Percentiles rank a stretch among this genome's conserved stretches.
phyloP scores from a whole-genome alignment of 2,888 invertebrate genomes.

The Eugnorisma glareosa region DNA sequence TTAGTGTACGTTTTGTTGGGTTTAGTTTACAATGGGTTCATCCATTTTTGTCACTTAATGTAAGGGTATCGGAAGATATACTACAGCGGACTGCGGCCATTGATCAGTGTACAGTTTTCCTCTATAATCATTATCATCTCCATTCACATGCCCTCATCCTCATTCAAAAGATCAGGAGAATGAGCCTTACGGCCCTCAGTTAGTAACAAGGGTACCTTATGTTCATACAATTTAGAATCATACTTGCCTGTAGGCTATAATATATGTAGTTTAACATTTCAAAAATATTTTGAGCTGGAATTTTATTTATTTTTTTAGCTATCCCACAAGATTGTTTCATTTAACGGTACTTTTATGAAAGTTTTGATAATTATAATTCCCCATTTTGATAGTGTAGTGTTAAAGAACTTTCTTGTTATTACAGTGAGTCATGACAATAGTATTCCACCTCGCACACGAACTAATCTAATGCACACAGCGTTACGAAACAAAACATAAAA shows the following conservation, averaged over 20 bases:
- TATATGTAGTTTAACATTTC: neutral
- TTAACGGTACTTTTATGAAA: neutral
- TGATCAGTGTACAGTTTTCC: neutral
- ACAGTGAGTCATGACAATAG: constrained; percentile 18
- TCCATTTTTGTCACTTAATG: neutral
- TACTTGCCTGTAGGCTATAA: neutral
- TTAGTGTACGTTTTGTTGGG: constrained; percentile 30
- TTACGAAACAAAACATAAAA: constrained; percentile 81
- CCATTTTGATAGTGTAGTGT: neutral
- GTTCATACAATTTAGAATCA: neutral
- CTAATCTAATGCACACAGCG: constrained; percentile 87
- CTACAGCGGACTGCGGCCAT: neutral
- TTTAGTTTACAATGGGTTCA: constrained; percentile 26
- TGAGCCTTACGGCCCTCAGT: neutral
- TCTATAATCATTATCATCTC: neutral
- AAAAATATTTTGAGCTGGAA: neutral
- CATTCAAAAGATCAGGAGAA: neutral
- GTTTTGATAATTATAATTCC: neutral
- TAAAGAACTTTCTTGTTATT: neutral
- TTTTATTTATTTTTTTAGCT: neutral
- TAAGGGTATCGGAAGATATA: neutral
- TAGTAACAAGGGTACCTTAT: neutral
- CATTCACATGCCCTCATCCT: neutral
- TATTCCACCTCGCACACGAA: constrained; percentile 74
- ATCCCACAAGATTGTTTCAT: neutral